phyloP scores from a whole-genome alignment of 2,797 vertebrate genomes.

The Onychomys arenicola region DNA sequence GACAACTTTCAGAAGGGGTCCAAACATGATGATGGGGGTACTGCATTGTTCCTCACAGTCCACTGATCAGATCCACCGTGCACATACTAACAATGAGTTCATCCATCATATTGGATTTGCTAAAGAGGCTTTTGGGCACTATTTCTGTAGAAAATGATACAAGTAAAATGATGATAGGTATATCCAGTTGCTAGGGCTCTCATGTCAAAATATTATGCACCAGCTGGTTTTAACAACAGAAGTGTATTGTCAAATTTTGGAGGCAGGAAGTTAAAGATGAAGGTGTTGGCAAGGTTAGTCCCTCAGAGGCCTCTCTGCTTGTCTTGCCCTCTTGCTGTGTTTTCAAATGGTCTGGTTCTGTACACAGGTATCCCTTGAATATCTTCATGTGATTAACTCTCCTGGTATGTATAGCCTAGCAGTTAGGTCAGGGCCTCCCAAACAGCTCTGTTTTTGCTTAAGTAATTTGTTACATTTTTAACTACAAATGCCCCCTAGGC shows the following conservation, averaged over 20 bases:
- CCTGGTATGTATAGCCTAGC: background rate
- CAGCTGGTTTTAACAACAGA: background rate
- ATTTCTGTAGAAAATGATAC: background rate
- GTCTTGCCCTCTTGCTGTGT: background rate
- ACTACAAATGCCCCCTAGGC: background rate
- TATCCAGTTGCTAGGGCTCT: background rate
- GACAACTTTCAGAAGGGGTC: background rate
- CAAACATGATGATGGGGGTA: no score
- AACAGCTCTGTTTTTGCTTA: background rate
- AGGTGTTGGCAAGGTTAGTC: background rate
- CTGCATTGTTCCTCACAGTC: background rate
- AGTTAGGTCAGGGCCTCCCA: background rate
- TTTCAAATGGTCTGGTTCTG: background rate
- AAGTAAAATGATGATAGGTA: background rate
- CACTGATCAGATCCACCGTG: background rate
- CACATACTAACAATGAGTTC: background rate
- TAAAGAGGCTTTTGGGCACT: background rate
- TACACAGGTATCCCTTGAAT: background rate
- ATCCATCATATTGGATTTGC: background rate
- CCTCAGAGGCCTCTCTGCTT: background rate
- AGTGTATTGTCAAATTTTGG: background rate
- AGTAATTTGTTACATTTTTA: background rate
- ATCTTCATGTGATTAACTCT: no score
- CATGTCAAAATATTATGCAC: background rate
- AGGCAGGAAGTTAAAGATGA: background rate